Evolutionary conservation across 2,888 invertebrate species (phyloP).

Genomic region (Ormyrus pomaceus): DNA sequence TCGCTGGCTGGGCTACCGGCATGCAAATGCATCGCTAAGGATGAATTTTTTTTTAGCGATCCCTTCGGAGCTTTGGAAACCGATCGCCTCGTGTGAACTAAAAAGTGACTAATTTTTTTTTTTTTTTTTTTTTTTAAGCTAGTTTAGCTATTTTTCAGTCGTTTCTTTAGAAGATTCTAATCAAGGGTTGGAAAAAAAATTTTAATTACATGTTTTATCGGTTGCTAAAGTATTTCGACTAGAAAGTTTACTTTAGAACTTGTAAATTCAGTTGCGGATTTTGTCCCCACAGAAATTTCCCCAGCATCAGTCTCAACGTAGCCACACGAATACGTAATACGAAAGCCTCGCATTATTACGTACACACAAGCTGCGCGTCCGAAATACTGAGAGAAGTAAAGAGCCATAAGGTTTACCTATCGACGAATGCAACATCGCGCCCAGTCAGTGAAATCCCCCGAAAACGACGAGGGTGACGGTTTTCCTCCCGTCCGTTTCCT

Average conservation of each 20-base stretch:
- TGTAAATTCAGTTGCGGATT: conserved; percentile 23
- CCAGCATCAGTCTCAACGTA: conserved; percentile 12
- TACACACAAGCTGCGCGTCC: neutral
- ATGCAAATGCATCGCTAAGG: neutral
- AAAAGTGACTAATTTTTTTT: no score
- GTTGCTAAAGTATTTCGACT: no score
- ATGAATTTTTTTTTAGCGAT: neutral
- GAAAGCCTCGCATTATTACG: conserved; percentile 27
- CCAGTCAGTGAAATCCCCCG: conserved; percentile 72
- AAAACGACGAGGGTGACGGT: conserved; percentile 72
- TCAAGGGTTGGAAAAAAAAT: no score
- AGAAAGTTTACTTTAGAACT: neutral
- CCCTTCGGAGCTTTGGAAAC: no score
- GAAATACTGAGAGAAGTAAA: neutral
- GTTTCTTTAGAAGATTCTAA: no score
- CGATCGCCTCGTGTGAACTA: no score
- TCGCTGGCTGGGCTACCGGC: neutral
- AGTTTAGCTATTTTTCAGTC: no score
- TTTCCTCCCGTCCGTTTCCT: conserved; percentile 46
- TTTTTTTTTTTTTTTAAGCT: no score
- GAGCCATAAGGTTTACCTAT: neutral
- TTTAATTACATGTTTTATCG: no score
- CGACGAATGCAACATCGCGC: conserved; percentile 66
- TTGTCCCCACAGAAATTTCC: no score
- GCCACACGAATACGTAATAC: neutral